Evolutionary conservation across 1,140 invertebrate species (phyloP).

Genomic region (Acromyrmex charruanus): DNA sequence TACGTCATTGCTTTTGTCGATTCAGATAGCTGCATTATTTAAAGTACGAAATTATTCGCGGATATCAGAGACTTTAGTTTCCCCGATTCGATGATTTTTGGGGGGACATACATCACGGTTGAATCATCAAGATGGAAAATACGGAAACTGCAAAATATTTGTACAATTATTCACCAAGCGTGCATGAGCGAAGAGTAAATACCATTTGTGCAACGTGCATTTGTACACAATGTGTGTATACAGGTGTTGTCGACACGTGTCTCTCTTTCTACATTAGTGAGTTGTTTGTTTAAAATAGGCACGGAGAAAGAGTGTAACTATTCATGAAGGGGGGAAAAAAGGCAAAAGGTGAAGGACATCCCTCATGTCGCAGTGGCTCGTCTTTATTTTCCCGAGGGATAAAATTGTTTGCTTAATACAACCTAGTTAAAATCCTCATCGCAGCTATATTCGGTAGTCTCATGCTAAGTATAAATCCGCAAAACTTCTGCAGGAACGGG

Average conservation of each 20-base stretch:
- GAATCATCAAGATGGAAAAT: not conserved
- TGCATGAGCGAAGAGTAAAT: constrained; percentile 10
- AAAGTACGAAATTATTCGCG: constrained; percentile 8
- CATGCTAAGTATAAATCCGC: constrained; percentile 65
- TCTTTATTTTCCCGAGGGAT: constrained; percentile 8
- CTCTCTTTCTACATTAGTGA: not conserved
- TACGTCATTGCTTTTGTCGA: not conserved
- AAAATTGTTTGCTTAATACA: constrained; percentile 51
- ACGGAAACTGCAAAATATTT: constrained; percentile 7
- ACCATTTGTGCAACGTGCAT: not conserved
- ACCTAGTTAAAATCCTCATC: constrained; percentile 21
- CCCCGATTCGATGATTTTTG: not conserved
- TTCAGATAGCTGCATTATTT: not conserved
- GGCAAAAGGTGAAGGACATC: not conserved
- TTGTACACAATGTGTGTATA: not conserved
- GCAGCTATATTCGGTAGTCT: constrained; percentile 35
- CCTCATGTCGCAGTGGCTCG: not conserved
- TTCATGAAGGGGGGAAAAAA: not conserved
- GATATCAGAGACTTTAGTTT: not conserved
- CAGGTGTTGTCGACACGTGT: constrained; percentile 30
- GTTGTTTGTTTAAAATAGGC: constrained; percentile 11
- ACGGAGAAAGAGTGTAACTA: not conserved
- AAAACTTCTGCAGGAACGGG: constrained; percentile 64
- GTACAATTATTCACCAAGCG: constrained; percentile 20
- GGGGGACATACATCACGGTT: too few relatives aligned